Conservation (phyloP, 2,797 vertebrate genomes). For the Betta splendens region DNA sequence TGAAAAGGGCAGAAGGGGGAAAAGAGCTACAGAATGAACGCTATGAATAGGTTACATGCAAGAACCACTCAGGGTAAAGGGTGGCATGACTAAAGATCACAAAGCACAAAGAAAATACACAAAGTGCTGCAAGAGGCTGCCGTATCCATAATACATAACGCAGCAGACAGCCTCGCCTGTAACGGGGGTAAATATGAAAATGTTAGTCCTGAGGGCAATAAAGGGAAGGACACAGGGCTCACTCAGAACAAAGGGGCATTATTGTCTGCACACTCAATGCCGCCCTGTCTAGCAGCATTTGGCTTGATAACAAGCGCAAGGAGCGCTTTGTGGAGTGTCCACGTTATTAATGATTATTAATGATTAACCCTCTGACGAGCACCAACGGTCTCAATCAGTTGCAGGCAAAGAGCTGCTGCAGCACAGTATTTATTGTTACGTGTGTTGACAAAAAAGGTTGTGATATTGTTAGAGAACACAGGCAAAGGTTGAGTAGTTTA, state of each 20-base stretch:
- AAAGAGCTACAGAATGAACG: conserved; percentile 22
- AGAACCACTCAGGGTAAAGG: conserved; percentile 16
- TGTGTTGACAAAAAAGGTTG: neutral
- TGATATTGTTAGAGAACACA: neutral
- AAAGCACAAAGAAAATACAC: conserved; percentile 32
- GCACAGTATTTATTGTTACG: neutral
- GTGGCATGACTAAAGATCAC: conserved; percentile 15
- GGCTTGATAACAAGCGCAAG: neutral
- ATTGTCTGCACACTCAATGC: neutral
- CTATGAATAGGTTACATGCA: conserved; percentile 18
- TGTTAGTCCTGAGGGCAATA: neutral
- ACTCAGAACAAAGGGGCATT: neutral
- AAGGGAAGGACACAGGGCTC: conserved; percentile 3
- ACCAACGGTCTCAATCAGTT: neutral
- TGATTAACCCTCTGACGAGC: neutral
- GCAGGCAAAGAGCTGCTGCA: neutral
- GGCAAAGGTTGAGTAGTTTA: neutral
- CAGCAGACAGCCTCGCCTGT: neutral
- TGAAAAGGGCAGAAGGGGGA: conserved; percentile 26
- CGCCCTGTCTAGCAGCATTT: conserved; percentile 2
- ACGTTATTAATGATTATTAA: neutral
- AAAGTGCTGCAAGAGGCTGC: conserved; percentile 4
- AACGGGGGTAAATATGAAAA: neutral
- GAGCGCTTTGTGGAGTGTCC: neutral
- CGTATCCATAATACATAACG: neutral